Evolutionary conservation across 2,113 vertebrate species (phyloP).

Genomic region (Eptesicus fuscus): DNA sequence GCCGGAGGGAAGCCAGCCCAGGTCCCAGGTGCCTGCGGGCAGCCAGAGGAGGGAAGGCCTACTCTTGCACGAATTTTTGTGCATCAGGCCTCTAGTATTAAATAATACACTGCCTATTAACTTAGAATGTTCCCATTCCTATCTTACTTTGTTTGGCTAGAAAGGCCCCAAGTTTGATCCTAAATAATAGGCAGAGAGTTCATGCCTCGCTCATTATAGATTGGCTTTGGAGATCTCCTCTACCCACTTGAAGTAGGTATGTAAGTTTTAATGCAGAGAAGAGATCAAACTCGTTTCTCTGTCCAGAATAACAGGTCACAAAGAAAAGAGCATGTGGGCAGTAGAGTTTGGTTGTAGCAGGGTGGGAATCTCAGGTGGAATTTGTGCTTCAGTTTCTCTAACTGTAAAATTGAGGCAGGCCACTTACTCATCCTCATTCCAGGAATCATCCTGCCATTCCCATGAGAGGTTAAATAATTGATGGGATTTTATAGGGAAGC

Average conservation of each 20-base stretch:
- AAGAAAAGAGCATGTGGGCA: not conserved
- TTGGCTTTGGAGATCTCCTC: not conserved
- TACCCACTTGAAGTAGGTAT: not conserved
- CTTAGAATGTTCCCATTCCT: not conserved
- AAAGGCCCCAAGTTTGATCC: not conserved
- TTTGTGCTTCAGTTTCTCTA: not conserved
- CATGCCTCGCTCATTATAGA: not conserved
- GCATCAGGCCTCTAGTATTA: not conserved
- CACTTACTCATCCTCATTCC: not conserved
- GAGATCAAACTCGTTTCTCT: not conserved
- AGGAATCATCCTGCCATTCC: not conserved
- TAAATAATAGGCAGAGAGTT: not conserved
- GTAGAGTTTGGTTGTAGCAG: not conserved
- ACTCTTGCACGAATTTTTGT: too few species aligned
- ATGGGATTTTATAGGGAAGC: not conserved
- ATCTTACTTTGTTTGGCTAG: not conserved
- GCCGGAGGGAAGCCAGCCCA: too few species aligned
- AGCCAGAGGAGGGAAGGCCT: too few species aligned
- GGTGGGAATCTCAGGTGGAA: not conserved
- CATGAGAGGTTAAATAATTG: conserved; percentile 10
- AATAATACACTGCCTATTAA: not conserved
- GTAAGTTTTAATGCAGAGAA: not conserved
- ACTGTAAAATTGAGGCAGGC: not conserved
- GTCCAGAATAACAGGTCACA: not conserved
- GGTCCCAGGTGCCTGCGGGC: too few species aligned